phyloP scores from a whole-genome alignment of 1,140 invertebrate species.

The Bombus huntii region DNA sequence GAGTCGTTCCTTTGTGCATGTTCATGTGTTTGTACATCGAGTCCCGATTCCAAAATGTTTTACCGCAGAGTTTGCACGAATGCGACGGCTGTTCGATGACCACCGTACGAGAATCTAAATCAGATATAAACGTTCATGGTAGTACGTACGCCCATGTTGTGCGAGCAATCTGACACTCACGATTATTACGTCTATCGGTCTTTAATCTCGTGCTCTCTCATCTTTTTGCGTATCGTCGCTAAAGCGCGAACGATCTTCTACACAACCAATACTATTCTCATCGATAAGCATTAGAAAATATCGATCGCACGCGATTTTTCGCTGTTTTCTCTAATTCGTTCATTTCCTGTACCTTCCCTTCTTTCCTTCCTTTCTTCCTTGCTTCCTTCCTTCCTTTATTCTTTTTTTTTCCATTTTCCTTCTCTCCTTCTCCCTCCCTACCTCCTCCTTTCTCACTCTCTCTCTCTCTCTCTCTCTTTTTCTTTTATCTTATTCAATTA shows the following conservation, averaged over 20 bases:
- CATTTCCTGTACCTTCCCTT: neutral
- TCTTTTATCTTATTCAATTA: neutral
- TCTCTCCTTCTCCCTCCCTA: no score
- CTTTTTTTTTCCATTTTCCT: neutral
- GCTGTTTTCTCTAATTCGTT: neutral
- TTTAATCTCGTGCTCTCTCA: neutral
- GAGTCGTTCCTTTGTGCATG: slow-evolving; percentile 83
- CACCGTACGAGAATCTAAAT: slow-evolving; percentile 83
- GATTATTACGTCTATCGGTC: neutral
- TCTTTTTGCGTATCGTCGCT: neutral
- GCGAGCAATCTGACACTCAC: neutral
- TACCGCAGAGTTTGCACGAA: slow-evolving; percentile 83
- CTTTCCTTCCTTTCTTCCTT: neutral
- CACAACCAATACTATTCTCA: neutral
- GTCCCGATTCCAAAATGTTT: slow-evolving; percentile 83
- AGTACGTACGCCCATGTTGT: slow-evolving; percentile 31
- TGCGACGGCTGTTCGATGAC: slow-evolving; percentile 82
- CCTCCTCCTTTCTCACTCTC: neutral
- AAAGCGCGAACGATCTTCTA: slow-evolving; percentile 15
- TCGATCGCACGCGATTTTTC: neutral
- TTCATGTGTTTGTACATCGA: slow-evolving; percentile 84
- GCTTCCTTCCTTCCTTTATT: neutral
- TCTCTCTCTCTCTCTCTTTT: neutral
- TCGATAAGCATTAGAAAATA: neutral
- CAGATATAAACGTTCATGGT: slow-evolving; percentile 78